These are phyloP conservation scores for Pectinophora gossypiella DNA, from an alignment of 1,140 invertebrate genomes.

Conservation along the genomic window DNA sequence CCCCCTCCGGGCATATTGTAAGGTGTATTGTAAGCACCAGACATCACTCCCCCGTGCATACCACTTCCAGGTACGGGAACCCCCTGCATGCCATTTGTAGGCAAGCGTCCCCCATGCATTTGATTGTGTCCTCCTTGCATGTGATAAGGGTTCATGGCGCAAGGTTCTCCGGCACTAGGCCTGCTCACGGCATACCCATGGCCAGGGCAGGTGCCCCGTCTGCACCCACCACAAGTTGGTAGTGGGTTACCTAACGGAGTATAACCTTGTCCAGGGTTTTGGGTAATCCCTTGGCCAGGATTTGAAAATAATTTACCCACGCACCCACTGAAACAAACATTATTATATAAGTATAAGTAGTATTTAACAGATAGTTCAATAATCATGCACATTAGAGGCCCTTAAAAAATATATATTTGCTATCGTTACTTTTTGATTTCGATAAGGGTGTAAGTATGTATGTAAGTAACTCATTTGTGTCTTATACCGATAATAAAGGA, in stretches of 20 bases:
- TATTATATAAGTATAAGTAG: too few species aligned
- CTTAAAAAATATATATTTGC: too few species aligned
- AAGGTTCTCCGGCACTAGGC: slow-evolving; percentile 26
- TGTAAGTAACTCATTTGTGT: too few species aligned
- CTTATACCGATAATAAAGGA: too few species aligned
- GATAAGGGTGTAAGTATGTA: too few species aligned
- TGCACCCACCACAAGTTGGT: slow-evolving; percentile 26
- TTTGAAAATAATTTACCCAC: slow-evolving; percentile 54
- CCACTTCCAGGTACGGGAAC: not conserved
- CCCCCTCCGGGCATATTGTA: too few species aligned
- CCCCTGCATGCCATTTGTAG: not conserved
- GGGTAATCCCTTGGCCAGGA: slow-evolving; percentile 6
- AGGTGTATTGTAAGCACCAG: not conserved
- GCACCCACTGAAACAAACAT: slow-evolving; percentile 60
- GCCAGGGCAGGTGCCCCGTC: slow-evolving; percentile 22
- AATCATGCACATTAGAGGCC: too few species aligned
- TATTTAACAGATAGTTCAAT: too few species aligned
- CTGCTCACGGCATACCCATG: slow-evolving; percentile 15
- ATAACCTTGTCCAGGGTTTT: slow-evolving; percentile 22
- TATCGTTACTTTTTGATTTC: too few species aligned
- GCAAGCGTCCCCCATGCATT: not conserved
- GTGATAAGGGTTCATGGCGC: not conserved
- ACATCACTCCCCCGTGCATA: not conserved
- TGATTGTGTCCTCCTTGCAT: not conserved
- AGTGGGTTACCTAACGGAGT: slow-evolving; percentile 9